These are phyloP conservation scores for Coelopa frigida DNA, from an alignment of 1,140 invertebrate species.

Conservation along the genomic window DNA sequence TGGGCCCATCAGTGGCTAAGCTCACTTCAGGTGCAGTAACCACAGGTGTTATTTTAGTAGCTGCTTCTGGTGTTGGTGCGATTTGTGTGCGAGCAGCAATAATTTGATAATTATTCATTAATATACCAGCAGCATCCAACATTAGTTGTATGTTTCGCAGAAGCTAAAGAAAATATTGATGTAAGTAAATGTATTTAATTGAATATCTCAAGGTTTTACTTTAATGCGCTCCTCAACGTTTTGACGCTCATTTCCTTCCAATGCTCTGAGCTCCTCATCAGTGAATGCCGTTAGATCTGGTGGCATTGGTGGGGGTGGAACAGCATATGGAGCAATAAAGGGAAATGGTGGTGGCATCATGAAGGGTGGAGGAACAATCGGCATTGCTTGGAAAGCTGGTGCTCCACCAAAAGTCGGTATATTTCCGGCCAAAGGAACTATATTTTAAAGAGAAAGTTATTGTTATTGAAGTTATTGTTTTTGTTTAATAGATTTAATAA, in stretches of 20 bases:
- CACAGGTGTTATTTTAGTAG: not conserved
- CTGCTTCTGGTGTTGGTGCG: conserved; percentile 22
- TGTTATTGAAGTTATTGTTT: too few relatives aligned
- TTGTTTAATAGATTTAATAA: too few relatives aligned
- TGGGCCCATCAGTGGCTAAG: conserved; percentile 49
- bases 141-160: conserved; percentile 79
- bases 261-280: conserved; percentile 72
- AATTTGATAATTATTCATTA: conserved; percentile 82
- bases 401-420: too few relatives aligned
- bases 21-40: too few relatives aligned
- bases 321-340: conserved; percentile 44
- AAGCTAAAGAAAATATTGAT: conserved; percentile 21
- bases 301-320: conserved; percentile 70
- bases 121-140: conserved; percentile 77
- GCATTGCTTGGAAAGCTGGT: conserved; percentile 20
- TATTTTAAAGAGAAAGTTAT: too few relatives aligned
- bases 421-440: too few relatives aligned
- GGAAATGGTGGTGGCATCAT: conserved; percentile 53
- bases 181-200: too few relatives aligned
- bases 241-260: conserved; percentile 83
- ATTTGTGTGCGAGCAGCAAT: conserved; percentile 45
- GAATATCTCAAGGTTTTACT: conserved; percentile 33
- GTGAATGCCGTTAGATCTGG: conserved; percentile 65
- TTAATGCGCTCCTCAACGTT: conserved; percentile 85
- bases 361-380: conserved; percentile 48